These are phyloP conservation scores for Saturnia japonica DNA, from an alignment of 2,888 invertebrate species.

Conservation along the genomic window DNA sequence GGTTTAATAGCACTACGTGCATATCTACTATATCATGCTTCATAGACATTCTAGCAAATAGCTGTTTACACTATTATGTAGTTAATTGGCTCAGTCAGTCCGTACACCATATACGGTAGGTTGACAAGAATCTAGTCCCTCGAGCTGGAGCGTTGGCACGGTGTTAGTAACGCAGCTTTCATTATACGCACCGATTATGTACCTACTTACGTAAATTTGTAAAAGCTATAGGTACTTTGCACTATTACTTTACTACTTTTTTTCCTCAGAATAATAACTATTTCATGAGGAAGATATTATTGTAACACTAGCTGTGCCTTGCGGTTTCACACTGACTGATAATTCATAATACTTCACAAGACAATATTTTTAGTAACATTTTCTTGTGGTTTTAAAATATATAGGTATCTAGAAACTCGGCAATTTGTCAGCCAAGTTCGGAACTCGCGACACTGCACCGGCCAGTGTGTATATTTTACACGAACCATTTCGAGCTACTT, in stretches of 20 bases:
- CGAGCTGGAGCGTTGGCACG: slow-evolving; percentile 34
- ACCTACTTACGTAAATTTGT: slow-evolving; percentile 40
- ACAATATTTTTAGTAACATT: no score
- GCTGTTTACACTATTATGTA: slow-evolving; percentile 54
- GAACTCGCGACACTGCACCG: no score
- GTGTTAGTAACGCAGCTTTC: slow-evolving; percentile 49
- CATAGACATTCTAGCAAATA: slow-evolving; percentile 38
- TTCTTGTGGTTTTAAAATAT: no score
- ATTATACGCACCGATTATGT: slow-evolving; percentile 38
- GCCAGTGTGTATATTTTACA: no score
- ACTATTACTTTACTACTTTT: background rate
- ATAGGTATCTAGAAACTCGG: no score
- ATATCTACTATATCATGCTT: slow-evolving; percentile 19
- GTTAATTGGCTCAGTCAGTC: slow-evolving; percentile 63
- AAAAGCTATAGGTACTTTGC: slow-evolving; percentile 11
- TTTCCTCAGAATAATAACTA: background rate
- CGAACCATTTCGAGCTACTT: no score
- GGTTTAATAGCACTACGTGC: background rate
- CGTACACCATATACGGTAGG: slow-evolving; percentile 61
- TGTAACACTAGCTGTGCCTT: no score
- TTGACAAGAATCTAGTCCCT: slow-evolving; percentile 62
- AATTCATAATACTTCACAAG: no score
- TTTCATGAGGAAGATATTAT: no score
- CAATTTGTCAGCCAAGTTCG: no score
- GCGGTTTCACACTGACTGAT: no score